Percentiles rank a stretch among this genome's conserved stretches.
These are phyloP conservation scores for Spinus pinus DNA, from an alignment of 2,797 vertebrate genomes.

Conservation along the genomic window DNA sequence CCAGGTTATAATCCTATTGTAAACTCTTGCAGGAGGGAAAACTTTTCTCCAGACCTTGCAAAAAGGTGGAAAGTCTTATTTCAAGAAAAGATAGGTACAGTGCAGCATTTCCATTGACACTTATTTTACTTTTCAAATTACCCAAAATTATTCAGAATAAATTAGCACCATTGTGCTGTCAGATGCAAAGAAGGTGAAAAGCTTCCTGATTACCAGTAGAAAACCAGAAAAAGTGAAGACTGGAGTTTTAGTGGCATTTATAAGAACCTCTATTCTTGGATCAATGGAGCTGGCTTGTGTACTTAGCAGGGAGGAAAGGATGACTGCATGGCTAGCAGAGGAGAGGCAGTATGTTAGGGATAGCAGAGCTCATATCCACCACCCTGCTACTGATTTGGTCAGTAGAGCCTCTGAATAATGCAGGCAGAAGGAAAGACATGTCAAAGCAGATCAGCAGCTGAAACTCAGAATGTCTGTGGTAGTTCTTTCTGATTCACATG, in stretches of 20 bases:
- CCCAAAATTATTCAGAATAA: neutral
- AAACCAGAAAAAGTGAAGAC: neutral
- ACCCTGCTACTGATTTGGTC: neutral
- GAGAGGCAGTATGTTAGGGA: neutral
- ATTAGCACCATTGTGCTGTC: neutral
- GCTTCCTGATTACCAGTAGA: neutral
- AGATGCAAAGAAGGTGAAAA: neutral
- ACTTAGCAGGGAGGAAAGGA: slow-evolving; percentile 10
- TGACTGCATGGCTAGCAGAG: neutral
- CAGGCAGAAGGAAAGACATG: neutral
- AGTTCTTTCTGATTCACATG: neutral
- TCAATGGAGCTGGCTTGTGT: neutral
- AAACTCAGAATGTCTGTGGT: neutral
- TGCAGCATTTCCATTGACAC: neutral
- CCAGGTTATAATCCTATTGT: neutral
- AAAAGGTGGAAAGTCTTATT: neutral
- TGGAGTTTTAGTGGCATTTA: neutral
- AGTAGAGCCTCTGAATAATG: neutral
- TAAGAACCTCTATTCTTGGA: neutral
- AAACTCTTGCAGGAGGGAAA: neutral
- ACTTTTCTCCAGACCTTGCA: neutral
- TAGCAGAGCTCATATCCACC: neutral
- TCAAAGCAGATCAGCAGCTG: neutral
- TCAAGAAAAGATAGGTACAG: neutral
- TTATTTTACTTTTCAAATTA: neutral